phyloP scores from a whole-genome alignment of 2,113 vertebrate species.

The Nothocercus julius region DNA sequence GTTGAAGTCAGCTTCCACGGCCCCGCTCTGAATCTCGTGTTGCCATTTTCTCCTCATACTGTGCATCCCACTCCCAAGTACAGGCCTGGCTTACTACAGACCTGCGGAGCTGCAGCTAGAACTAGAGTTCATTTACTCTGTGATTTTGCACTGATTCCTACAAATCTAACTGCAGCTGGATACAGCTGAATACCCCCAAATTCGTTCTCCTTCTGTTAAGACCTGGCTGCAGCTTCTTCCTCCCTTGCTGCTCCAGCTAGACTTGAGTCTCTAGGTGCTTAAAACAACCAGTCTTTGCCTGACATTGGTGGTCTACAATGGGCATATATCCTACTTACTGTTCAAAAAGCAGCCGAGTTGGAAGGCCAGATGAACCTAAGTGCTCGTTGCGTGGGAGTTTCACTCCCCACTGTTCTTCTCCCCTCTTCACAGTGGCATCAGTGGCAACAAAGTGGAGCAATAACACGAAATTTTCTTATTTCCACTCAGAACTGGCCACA shows the following conservation, averaged over 20 bases:
- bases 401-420: background rate
- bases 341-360: background rate
- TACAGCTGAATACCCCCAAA: background rate
- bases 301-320: background rate
- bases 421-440: background rate
- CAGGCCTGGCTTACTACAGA: background rate
- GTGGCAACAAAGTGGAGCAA: background rate
- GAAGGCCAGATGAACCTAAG: background rate
- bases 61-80: background rate
- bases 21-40: background rate
- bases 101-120: background rate
- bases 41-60: background rate
- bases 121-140: background rate
- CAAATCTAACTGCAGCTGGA: background rate
- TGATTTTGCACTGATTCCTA: background rate
- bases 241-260: background rate
- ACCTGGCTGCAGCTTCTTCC: background rate
- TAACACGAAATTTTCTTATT: background rate
- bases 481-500: background rate
- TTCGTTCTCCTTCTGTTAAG: background rate
- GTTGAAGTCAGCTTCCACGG: background rate
- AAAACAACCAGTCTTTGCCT: background rate
- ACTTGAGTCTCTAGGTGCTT: background rate
- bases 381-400: fast-evolving
- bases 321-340: fast-evolving